Conservation (phyloP, 1,140 invertebrate genomes). For the Drosophila nikananu region DNA sequence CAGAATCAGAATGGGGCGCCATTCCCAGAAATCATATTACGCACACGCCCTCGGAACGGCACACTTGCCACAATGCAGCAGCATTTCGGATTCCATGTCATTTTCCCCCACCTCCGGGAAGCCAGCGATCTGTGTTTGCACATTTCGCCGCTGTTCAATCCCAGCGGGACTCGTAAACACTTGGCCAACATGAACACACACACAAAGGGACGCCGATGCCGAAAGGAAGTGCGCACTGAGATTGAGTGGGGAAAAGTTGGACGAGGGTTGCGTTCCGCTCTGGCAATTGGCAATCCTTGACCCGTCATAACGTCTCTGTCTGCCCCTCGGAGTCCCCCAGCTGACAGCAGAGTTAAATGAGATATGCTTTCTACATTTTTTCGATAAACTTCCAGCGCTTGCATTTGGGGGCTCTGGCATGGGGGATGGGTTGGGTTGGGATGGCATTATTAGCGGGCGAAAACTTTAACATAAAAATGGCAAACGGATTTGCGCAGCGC, state of each 20-base stretch:
- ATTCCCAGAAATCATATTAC: constrained; percentile 75
- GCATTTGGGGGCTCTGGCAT: constrained; percentile 8
- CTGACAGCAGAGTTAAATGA: constrained; percentile 77
- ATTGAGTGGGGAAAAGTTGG: constrained; percentile 56
- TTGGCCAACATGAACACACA: constrained; percentile 48
- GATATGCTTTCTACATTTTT: constrained; percentile 83
- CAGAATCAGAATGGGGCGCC: constrained; percentile 52
- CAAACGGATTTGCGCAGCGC: constrained; percentile 76
- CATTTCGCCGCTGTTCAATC: constrained; percentile 73
- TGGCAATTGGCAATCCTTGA: constrained; percentile 77
- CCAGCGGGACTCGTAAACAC: constrained; percentile 77
- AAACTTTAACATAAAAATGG: constrained; percentile 74
- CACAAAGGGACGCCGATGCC: constrained; percentile 4
- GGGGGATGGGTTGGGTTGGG: not conserved
- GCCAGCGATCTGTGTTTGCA: constrained; percentile 74
- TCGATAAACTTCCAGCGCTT: constrained; percentile 69
- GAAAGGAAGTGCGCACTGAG: constrained; percentile 42
- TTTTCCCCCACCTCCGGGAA: constrained; percentile 23
- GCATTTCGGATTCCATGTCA: constrained; percentile 74
- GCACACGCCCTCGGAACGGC: constrained; percentile 41
- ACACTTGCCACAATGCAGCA: constrained; percentile 37
- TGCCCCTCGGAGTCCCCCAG: constrained; percentile 9
- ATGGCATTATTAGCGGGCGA: constrained; percentile 72
- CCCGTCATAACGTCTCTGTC: constrained; percentile 71
- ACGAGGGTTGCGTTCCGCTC: constrained; percentile 30